Evolutionary conservation across 2,888 invertebrate genomes (phyloP).

Genomic region (Rotaria socialis): DNA sequence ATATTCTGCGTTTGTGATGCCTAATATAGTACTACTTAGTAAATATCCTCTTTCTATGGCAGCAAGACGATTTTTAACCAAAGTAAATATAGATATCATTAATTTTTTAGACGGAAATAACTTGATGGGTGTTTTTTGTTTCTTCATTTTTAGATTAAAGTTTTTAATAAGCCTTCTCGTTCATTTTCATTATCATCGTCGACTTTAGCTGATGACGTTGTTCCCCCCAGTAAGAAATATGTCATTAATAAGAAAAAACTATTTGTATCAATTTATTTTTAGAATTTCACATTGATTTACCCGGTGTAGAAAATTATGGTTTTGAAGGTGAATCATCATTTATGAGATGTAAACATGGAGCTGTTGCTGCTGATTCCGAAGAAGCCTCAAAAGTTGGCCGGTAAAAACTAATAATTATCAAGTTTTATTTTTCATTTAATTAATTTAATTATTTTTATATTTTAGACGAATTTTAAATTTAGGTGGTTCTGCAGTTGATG

Average conservation of each 20-base stretch:
- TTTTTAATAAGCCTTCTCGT: background rate
- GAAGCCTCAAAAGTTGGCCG: constrained; percentile 31
- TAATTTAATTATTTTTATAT: background rate
- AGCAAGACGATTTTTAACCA: background rate
- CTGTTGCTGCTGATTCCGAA: constrained; percentile 9
- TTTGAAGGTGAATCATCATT: constrained; percentile 37
- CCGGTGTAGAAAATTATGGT: constrained; percentile 35
- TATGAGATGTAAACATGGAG: constrained; percentile 15
- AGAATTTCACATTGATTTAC: constrained; percentile 37
- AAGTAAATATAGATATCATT: background rate
- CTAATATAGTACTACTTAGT: background rate
- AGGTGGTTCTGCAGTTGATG: constrained; percentile 45
- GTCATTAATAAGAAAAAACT: too few relatives aligned
- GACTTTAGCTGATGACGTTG: background rate
- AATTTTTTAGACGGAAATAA: too few relatives aligned
- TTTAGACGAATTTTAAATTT: constrained; percentile 39
- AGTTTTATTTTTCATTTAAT: background rate
- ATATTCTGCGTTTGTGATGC: background rate
- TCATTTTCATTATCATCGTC: background rate
- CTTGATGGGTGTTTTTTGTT: background rate
- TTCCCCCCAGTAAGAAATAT: background rate
- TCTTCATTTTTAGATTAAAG: background rate
- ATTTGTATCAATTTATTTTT: background rate
- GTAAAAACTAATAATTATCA: background rate
- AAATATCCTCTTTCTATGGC: constrained; percentile 20